phyloP scores from a whole-genome alignment of 2,797 vertebrate species.

The Gallinago nigripennis region DNA sequence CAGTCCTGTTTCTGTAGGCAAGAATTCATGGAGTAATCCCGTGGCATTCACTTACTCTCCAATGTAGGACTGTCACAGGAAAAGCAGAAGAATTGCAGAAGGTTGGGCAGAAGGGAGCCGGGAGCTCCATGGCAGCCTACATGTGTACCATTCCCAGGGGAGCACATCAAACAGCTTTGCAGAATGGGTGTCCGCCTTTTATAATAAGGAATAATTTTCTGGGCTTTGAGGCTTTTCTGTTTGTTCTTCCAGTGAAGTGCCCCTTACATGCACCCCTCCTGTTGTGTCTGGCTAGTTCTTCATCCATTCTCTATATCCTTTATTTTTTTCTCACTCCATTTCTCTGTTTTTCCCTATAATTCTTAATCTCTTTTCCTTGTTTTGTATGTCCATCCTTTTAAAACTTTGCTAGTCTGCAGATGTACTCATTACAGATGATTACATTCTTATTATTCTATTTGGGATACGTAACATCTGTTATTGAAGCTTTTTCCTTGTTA shows the following conservation, averaged over 20 bases:
- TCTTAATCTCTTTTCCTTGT: neutral
- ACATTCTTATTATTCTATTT: neutral
- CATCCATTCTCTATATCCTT: neutral
- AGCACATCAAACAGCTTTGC: neutral
- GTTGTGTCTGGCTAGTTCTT: neutral
- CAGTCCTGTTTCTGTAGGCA: neutral
- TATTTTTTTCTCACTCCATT: neutral
- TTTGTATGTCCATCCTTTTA: neutral
- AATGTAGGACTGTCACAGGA: neutral
- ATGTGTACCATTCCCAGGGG: neutral
- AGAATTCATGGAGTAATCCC: neutral
- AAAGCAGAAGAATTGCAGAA: neutral
- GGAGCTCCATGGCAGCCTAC: rapidly evolving
- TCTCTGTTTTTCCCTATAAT: neutral
- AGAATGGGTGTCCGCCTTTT: neutral
- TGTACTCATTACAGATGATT: neutral
- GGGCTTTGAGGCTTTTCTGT: neutral
- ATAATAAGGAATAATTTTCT: neutral
- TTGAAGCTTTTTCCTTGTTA: neutral
- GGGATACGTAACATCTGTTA: neutral
- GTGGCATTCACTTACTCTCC: neutral
- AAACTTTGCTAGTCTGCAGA: neutral
- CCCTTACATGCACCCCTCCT: neutral
- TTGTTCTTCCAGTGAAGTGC: neutral
- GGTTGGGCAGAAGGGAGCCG: neutral